phyloP scores from a whole-genome alignment of 2,797 vertebrate species.

The Microchirus variegatus region DNA sequence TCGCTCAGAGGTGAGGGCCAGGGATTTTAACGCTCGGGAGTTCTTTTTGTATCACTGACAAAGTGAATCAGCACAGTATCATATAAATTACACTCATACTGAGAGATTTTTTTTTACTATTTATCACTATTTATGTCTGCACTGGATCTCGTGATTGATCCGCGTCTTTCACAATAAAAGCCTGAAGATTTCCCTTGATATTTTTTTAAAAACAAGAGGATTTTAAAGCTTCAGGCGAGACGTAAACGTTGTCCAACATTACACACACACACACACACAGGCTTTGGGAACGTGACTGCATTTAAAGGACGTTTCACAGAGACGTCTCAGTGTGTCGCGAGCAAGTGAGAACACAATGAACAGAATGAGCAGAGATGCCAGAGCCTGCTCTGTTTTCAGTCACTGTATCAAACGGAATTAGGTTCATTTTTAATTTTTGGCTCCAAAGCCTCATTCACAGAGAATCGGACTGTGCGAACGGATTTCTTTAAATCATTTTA shows the following conservation, averaged over 20 bases:
- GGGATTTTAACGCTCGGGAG: background rate
- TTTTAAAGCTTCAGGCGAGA: constrained; percentile 3
- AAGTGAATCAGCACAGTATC: too few species aligned
- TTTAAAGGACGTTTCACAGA: constrained; percentile 4
- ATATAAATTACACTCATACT: too few species aligned
- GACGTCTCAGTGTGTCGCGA: background rate
- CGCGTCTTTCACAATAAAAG: too few species aligned
- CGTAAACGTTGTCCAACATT: constrained; percentile 11
- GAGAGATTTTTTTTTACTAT: too few species aligned
- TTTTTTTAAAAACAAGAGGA: constrained; percentile 6
- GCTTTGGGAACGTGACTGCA: constrained; percentile 6
- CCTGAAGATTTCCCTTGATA: constrained; percentile 16
- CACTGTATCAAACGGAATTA: background rate
- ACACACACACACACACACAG: background rate
- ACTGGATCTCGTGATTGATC: too few species aligned
- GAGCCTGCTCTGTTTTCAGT: constrained; percentile 17
- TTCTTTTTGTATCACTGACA: background rate
- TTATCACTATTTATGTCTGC: too few species aligned
- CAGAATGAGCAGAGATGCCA: background rate
- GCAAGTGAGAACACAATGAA: background rate
- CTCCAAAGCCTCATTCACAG: too few species aligned
- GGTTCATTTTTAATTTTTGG: background rate
- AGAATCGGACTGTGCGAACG: too few species aligned
- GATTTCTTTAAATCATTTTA: too few species aligned
- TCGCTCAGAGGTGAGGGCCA: constrained; percentile 3